These are phyloP conservation scores for Aegotheles bennettii DNA, from an alignment of 2,113 vertebrate genomes.

Conservation along the genomic window DNA sequence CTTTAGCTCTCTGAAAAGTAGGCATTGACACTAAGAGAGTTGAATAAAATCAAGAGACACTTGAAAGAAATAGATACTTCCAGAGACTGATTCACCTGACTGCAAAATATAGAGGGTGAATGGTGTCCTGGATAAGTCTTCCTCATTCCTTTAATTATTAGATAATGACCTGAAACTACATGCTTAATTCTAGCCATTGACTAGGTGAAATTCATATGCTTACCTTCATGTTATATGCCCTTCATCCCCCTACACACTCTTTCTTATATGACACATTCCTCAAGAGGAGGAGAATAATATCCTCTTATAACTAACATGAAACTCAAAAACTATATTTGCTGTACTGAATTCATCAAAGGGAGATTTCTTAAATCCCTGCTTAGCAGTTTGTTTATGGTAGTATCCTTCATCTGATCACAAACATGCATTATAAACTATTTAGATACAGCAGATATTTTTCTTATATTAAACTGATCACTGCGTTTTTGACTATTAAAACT, in stretches of 20 bases:
- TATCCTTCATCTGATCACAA: not conserved
- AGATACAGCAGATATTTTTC: not conserved
- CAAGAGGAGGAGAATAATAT: not conserved
- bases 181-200: not conserved
- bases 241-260: not conserved
- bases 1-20: not conserved
- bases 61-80: not conserved
- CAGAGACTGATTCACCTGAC: not conserved
- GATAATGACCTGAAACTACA: not conserved
- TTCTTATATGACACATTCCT: not conserved
- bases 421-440: not conserved
- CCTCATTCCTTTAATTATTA: not conserved
- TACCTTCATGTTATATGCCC: not conserved
- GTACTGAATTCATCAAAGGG: not conserved
- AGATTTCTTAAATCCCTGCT: not conserved
- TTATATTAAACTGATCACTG: not conserved
- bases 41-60: not conserved
- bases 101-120: not conserved
- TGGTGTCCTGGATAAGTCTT: not conserved
- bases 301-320: not conserved
- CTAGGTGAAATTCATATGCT: not conserved
- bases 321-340: not conserved
- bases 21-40: not conserved
- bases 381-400: not conserved
- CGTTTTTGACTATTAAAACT: not conserved